phyloP scores from a whole-genome alignment of 64 coral and sea anemone genomes.

The Montipora efflorescens region DNA sequence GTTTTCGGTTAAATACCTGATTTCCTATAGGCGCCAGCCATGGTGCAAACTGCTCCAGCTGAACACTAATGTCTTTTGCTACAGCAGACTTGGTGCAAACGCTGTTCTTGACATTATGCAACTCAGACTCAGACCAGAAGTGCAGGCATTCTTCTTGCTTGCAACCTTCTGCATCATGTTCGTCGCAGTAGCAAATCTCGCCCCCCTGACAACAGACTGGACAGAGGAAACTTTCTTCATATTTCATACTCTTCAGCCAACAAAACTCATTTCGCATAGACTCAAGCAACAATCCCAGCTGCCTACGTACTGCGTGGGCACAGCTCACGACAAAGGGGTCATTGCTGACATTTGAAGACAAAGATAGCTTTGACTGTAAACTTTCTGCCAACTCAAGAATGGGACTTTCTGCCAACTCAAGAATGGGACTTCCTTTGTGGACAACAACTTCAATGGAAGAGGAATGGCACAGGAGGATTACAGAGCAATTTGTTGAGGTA shows the following conservation, averaged over 20 bases:
- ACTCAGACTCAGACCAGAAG: too few species aligned
- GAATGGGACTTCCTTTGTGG: background rate
- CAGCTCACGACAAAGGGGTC: background rate
- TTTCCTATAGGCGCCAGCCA: too few species aligned
- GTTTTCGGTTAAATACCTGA: too few species aligned
- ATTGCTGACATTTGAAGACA: too few species aligned
- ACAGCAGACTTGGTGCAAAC: background rate
- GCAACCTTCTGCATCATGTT: background rate
- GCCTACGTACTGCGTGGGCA: background rate
- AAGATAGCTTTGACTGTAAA: too few species aligned
- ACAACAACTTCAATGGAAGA: background rate
- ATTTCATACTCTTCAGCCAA: slow-evolving; percentile 17
- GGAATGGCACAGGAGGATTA: background rate
- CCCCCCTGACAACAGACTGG: background rate
- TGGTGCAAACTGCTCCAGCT: too few species aligned
- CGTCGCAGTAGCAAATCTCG: background rate
- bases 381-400: too few species aligned
- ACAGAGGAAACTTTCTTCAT: background rate
- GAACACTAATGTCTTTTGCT: background rate
- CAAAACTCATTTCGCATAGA: background rate
- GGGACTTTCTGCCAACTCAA: background rate
- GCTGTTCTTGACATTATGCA: background rate
- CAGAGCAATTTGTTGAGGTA: background rate
- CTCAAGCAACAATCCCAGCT: background rate
- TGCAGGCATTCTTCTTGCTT: too few species aligned